phyloP scores from a whole-genome alignment of 2,797 vertebrate species.

The Rhodeus uyekii region DNA sequence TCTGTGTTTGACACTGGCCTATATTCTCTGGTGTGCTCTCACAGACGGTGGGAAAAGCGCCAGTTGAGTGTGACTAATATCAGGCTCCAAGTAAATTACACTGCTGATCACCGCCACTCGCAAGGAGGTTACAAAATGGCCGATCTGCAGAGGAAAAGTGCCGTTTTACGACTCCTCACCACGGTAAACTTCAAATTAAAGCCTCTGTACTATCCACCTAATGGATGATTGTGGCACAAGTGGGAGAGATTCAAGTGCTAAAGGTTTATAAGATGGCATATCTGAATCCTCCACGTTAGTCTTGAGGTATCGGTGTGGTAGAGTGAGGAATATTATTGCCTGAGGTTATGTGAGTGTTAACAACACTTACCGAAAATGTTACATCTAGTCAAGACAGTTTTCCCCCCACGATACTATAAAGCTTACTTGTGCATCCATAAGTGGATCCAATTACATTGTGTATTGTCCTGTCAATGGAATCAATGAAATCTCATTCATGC shows the following conservation, averaged over 20 bases:
- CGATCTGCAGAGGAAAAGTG: slow-evolving; percentile 46
- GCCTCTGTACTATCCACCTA: slow-evolving; percentile 42
- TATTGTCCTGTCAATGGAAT: not conserved
- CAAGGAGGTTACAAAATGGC: slow-evolving; percentile 48
- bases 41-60: slow-evolving; percentile 27
- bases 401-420: not conserved
- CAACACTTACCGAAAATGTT: slow-evolving; percentile 16
- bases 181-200: slow-evolving; percentile 58
- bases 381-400: not conserved
- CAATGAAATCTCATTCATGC: not conserved
- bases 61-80: slow-evolving; percentile 56
- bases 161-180: slow-evolving; percentile 51
- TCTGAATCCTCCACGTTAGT: slow-evolving; percentile 39
- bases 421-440: not conserved
- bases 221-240: slow-evolving; percentile 55
- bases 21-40: slow-evolving; percentile 10
- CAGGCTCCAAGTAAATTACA: slow-evolving; percentile 55
- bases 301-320: slow-evolving; percentile 32
- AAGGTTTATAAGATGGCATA: slow-evolving; percentile 50
- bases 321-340: slow-evolving; percentile 11
- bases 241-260: slow-evolving; percentile 52
- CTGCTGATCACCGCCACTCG: slow-evolving; percentile 46
- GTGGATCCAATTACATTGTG: not conserved
- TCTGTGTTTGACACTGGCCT: not conserved
- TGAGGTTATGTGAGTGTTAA: slow-evolving; percentile 3